Conservation (phyloP, 2,797 vertebrate genomes). For the Brachyrhaphis roseni region DNA sequence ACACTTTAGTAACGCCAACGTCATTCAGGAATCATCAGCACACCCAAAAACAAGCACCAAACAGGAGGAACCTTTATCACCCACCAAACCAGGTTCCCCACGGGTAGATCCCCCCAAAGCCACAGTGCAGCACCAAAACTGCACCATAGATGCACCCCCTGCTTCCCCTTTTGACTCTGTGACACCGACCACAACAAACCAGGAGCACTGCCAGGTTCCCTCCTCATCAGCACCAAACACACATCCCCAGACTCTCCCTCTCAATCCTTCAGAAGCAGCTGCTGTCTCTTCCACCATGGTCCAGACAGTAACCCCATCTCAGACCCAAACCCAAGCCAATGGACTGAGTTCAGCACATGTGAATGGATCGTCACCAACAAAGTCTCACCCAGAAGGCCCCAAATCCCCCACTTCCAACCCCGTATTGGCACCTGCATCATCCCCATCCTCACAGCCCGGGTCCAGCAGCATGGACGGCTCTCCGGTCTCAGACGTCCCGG, state of each 20-base stretch:
- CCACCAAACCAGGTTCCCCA: constrained; percentile 37
- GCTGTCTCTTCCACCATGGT: constrained; percentile 27
- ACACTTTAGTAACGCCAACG: constrained; percentile 10
- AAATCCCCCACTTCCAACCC: constrained; percentile 31
- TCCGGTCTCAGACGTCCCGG: constrained; percentile 73
- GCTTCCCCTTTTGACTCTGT: constrained; percentile 26
- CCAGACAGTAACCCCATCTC: constrained; percentile 43
- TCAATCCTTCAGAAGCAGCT: constrained; percentile 46
- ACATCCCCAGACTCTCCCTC: constrained; percentile 16
- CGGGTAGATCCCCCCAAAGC: constrained; percentile 19
- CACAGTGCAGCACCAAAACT: constrained; percentile 42
- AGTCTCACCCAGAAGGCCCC: constrained; percentile 32
- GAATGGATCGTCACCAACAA: constrained; percentile 27
- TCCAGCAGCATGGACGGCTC: constrained; percentile 71
- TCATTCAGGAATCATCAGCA: constrained; percentile 20
- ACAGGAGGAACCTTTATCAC: constrained; percentile 10
- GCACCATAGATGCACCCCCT: constrained; percentile 22
- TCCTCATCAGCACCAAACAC: constrained; percentile 16
- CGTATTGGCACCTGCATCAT: constrained; percentile 33
- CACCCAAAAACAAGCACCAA: constrained; percentile 44
- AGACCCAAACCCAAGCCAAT: constrained; percentile 37
- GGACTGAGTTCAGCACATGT: constrained; percentile 25
- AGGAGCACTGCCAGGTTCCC: constrained; percentile 34
- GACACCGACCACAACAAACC: constrained; percentile 18
- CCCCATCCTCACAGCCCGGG: constrained; percentile 55